A percentile compares a stretch with the other conserved stretches of the same genome.
These are phyloP conservation scores for Pristiophorus japonicus DNA, from an alignment of 2,113 vertebrate genomes.

Conservation along the genomic window DNA sequence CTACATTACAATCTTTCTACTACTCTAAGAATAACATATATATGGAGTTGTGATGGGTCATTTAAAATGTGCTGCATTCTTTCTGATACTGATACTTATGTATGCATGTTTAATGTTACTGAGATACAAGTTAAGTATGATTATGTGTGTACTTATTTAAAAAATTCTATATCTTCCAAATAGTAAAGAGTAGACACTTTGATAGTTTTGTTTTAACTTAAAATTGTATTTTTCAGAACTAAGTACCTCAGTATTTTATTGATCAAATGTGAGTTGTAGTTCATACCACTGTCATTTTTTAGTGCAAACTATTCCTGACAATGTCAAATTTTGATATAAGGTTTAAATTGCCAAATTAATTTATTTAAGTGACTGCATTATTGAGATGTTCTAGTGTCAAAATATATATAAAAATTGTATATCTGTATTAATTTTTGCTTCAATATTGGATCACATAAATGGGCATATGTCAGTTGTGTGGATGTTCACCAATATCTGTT, in stretches of 20 bases:
- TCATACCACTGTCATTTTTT: conserved; percentile 3
- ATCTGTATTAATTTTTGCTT: not conserved
- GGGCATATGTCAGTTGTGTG: not conserved
- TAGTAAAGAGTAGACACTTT: conserved; percentile 10
- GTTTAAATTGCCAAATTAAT: not conserved
- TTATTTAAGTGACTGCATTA: not conserved
- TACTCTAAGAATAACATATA: conserved; percentile 34
- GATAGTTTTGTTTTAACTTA: conserved; percentile 31
- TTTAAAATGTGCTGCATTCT: conserved; percentile 45
- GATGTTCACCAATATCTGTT: not conserved
- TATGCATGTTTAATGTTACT: conserved; percentile 59
- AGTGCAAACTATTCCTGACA: not conserved
- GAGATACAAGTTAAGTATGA: conserved; percentile 12
- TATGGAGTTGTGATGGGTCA: conserved; percentile 33
- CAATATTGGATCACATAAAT: conserved; percentile 7
- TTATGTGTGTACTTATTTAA: conserved; percentile 22
- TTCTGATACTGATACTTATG: conserved; percentile 50
- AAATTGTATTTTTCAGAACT: not conserved
- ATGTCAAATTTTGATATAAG: not conserved
- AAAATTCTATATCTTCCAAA: not conserved
- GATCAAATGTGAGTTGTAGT: not conserved
- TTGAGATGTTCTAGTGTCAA: conserved; percentile 5
- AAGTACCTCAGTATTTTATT: conserved; percentile 1
- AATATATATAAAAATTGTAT: conserved; percentile 3
- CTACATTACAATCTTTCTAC: conserved; percentile 43